Percentiles rank a stretch among this genome's conserved stretches.
phyloP scores from a whole-genome alignment of 2,113 vertebrate genomes.

The Antigone vipio region DNA sequence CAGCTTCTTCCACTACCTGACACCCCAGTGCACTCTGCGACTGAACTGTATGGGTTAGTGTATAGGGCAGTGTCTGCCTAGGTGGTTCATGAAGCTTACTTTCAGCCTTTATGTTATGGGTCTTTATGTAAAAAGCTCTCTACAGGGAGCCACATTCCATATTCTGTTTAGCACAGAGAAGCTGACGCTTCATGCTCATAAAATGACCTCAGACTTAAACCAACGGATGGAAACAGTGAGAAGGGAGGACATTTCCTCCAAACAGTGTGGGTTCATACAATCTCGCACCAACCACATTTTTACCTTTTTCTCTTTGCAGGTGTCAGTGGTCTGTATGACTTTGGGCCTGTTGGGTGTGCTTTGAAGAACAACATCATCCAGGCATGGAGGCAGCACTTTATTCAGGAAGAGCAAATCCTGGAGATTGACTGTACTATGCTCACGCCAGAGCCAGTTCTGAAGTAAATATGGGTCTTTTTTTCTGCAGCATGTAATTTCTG shows the following conservation, averaged over 20 bases:
- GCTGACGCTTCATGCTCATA: background rate
- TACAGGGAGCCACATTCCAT: background rate
- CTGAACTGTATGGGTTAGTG: background rate
- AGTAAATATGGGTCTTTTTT: slow-evolving; percentile 75
- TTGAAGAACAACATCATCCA: slow-evolving; percentile 98
- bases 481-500: slow-evolving; percentile 27
- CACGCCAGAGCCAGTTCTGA: slow-evolving; percentile 91
- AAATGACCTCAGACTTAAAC: background rate
- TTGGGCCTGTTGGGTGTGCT: slow-evolving; percentile 95
- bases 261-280: background rate
- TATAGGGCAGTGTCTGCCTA: background rate
- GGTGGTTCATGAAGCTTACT: background rate
- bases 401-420: slow-evolving; percentile 97
- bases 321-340: slow-evolving; percentile 96
- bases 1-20: background rate
- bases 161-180: background rate
- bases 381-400: slow-evolving; percentile 96
- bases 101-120: background rate
- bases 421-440: slow-evolving; percentile 99
- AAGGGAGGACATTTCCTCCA: background rate
- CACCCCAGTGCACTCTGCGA: background rate
- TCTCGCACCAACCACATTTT: background rate
- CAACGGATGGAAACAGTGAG: background rate
- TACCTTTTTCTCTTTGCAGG: slow-evolving; percentile 70
- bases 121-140: background rate